A percentile compares a stretch with the other conserved stretches of the same genome.
phyloP scores from a whole-genome alignment of 1,140 invertebrate species.

The Luehdorfia chinensis region DNA sequence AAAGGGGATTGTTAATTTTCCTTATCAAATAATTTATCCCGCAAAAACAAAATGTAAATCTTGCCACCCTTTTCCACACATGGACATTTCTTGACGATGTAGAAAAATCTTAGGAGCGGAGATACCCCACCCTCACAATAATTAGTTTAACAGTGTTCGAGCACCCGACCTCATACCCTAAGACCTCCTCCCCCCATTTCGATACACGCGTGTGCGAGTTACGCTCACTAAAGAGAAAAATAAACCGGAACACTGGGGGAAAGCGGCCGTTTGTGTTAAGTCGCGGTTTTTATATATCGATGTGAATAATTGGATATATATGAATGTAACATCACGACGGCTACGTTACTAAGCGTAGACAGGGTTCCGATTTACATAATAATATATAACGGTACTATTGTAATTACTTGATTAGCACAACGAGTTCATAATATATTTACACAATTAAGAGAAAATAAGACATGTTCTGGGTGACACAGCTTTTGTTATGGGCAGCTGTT shows the following conservation, averaged over 20 bases:
- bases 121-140: constrained; percentile 39
- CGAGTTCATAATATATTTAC: too few relatives aligned
- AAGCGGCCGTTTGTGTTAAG: constrained; percentile 3
- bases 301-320: constrained; percentile 8
- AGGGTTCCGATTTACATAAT: too few relatives aligned
- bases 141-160: constrained; percentile 61
- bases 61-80: constrained; percentile 21
- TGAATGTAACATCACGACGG: too few relatives aligned
- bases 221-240: constrained; percentile 32
- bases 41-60: constrained; percentile 21
- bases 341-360: too few relatives aligned
- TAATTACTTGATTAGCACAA: too few relatives aligned
- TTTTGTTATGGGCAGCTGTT: too few relatives aligned
- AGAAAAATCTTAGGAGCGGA: constrained; percentile 38
- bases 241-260: constrained; percentile 30
- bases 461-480: too few relatives aligned
- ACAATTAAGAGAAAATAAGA: too few relatives aligned
- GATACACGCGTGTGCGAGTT: constrained; percentile 23
- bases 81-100: constrained; percentile 23
- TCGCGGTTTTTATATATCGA: constrained; percentile 13
- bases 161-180: constrained; percentile 25
- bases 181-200: constrained; percentile 12
- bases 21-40: constrained; percentile 29
- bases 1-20: too few relatives aligned
- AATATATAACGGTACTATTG: too few relatives aligned